Evolutionary conservation across 2,888 invertebrate species (phyloP).

Genomic region (Diarsia dahlii): DNA sequence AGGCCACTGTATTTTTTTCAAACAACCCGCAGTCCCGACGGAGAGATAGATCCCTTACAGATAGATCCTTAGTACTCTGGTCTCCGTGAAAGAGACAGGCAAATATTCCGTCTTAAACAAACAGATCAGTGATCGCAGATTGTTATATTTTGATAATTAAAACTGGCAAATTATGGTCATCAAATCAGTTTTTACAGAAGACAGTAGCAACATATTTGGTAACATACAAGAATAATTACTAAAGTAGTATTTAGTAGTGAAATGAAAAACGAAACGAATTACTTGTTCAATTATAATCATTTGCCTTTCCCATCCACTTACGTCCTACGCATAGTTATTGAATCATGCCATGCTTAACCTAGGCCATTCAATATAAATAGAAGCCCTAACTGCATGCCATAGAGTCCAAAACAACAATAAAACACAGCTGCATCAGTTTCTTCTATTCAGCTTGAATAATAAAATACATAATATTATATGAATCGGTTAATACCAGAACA

Average conservation of each 20-base stretch:
- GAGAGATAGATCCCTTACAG: too few species aligned
- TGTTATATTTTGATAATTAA: too few species aligned
- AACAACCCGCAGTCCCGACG: too few species aligned
- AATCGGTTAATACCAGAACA: slow-evolving; percentile 23
- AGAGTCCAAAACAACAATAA: slow-evolving; percentile 5
- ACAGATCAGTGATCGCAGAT: too few species aligned
- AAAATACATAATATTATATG: not conserved
- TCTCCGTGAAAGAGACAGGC: too few species aligned
- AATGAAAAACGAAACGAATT: too few species aligned
- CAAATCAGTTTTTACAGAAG: too few species aligned
- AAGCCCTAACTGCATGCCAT: not conserved
- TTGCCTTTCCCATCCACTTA: not conserved
- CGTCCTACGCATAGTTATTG: not conserved
- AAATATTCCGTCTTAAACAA: not conserved
- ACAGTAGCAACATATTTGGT: too few species aligned
- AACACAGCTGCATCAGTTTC: not conserved
- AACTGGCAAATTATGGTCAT: too few species aligned
- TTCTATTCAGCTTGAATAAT: not conserved
- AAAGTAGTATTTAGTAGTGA: too few species aligned
- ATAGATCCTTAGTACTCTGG: not conserved
- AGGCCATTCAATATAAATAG: not conserved
- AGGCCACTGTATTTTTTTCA: too few species aligned
- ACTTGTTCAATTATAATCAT: not conserved
- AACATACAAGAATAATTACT: too few species aligned
- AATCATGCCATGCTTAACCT: not conserved